Evolutionary conservation across 2,113 vertebrate species (phyloP), one percentile per base, ranked within the genome.

Genomic region (Melozone crissalis): DNA sequence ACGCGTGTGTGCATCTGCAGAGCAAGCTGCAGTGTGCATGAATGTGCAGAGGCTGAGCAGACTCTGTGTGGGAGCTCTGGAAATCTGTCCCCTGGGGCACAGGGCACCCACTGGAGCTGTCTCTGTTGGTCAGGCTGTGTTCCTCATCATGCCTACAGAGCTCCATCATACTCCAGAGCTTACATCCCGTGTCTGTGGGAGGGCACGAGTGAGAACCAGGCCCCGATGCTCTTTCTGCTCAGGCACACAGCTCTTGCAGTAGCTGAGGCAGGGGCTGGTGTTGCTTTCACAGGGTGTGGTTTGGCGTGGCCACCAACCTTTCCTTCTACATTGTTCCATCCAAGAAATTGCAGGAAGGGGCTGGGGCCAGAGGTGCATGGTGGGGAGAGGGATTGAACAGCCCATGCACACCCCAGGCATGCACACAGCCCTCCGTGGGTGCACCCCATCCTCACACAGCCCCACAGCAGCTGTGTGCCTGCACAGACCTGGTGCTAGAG

Each of bases 181-280:
- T 20, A 24, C 2, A 3, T 51, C 21, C 11, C 1, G 0, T n/a
- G 39, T 55, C 37, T 2, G 4, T 52, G 26, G 52, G 13, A 10
- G 12, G 41, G 14, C 16, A 2, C 22, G 21, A 35, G 11, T 0
- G 4, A 74, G 22, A 54, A 49, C 17, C n/a, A 49, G 41, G n/a
- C 19, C 13, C 57, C 74, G 24, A 30, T 0, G 0, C 41, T 44
- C 13, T 47, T 63, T 54, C 37, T 94, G 31, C 83, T 77, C 1
- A 2, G 30, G 58, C 15, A 16, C 2, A 1, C 7, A 8, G 47
- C 24, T 57, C 9, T 63, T 90, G 39, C 1, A 4, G 33, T 9
- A 6, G 2, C 3, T 0, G 4, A 30, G 13, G 13, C 0, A 0
- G 27, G 30, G 13, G 3, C 39, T 3, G 1, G 26, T 12, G 16